Evolutionary conservation across 2,888 invertebrate genomes (phyloP), one percentile per base, ranked within the genome.

Genomic region (Cyaniris semiargus): DNA sequence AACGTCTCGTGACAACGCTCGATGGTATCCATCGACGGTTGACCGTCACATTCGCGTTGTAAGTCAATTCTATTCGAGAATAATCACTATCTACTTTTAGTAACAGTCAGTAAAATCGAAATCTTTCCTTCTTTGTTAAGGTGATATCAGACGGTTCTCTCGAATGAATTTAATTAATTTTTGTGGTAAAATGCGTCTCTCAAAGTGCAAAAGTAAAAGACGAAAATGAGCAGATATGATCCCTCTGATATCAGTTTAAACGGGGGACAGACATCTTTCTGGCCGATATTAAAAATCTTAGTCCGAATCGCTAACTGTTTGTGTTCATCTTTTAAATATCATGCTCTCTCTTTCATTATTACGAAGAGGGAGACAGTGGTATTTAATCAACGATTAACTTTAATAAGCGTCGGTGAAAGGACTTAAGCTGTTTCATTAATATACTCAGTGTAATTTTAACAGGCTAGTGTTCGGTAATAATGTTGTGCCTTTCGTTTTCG

Each of bases 401-500:
- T 53, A 4, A 53, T 18, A 53, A 53, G 53, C 53, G 18, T 5
- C 53, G 5, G 53, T 53, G 18, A 18, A 53, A 53, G 5, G 18
- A 53, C 23, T n/a, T 48, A 70, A 56, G 53, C 70, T 31, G 53
- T 70, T 23, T 60, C 60, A 60, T 76, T 53, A 76, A 76, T 56
- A 79, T 80, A 78, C 78, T 78, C 56, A 56, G 74, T 77, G 77
- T 77, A 74, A 74, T 60, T 79, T 79, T 76, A 72, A 78, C 79
- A 78, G 77, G 80, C 79, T 80, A 79, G 77, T 79, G 76, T 70
- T 76, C 34, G 53, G 76, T 21, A 71, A 21, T 38, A 15, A 71
- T 76, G 79, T 79, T 79, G 80, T 79, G 87, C 86, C 86, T 86
- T 87, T 83, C 81, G 81, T 83, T 83, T 83, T 81, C 81, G 82